These are phyloP conservation scores for Chunga burmeisteri DNA, from an alignment of 2,113 vertebrate genomes.

Conservation along the genomic window DNA sequence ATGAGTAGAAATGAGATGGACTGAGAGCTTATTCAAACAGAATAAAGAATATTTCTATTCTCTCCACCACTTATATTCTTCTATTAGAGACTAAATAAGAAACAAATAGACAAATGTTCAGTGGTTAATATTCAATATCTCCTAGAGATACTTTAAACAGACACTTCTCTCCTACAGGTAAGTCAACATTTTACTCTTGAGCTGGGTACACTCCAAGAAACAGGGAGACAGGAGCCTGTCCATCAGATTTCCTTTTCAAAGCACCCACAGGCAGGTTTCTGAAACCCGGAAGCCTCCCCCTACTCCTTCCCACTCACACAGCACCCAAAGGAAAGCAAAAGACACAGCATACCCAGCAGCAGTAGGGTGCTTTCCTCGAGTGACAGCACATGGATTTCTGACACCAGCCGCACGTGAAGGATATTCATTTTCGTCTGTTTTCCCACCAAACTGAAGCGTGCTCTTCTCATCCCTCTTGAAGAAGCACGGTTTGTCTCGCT, in stretches of 20 bases:
- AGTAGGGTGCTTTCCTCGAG: not conserved
- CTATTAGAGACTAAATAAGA: not conserved
- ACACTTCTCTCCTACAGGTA: not conserved
- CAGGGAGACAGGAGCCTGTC: not conserved
- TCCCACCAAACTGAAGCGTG: not conserved
- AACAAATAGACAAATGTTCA: not conserved
- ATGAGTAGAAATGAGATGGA: not conserved
- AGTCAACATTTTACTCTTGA: not conserved
- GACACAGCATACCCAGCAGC: accelerated
- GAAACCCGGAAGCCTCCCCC: not conserved
- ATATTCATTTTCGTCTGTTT: not conserved
- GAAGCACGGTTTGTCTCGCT: not conserved
- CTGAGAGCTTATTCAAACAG: not conserved
- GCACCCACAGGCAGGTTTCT: not conserved
- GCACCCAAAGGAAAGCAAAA: not conserved
- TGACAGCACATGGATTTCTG: accelerated
- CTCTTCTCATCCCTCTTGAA: not conserved
- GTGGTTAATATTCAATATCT: not conserved
- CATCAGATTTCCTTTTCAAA: not conserved
- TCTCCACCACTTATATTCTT: not conserved
- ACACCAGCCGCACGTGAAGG: accelerated
- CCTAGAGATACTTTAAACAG: not conserved
- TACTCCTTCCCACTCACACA: not conserved
- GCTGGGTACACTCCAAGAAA: not conserved
- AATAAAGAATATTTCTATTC: not conserved